These are phyloP conservation scores for Chironomus striatipennis DNA, from an alignment of 1,140 invertebrate species.

Conservation along the genomic window DNA sequence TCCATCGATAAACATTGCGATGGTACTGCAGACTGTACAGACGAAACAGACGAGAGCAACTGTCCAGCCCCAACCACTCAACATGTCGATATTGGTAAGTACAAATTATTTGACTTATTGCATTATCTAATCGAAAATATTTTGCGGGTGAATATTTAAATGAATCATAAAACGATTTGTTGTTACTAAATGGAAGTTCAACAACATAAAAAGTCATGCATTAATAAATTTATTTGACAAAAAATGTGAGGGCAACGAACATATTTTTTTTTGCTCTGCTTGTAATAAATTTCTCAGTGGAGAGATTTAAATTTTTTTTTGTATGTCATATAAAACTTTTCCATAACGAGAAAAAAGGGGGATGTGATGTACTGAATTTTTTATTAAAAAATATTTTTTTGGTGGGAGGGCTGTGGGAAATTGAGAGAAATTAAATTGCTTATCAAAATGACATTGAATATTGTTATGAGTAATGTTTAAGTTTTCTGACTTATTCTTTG, in stretches of 20 bases:
- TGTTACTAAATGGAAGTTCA: not conserved
- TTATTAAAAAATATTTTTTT: too few species aligned
- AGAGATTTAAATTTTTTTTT: not conserved
- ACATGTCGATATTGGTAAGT: not conserved
- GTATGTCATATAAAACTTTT: not conserved
- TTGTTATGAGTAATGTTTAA: too few species aligned
- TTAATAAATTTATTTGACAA: not conserved
- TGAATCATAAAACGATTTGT: not conserved
- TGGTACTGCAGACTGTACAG: constrained; percentile 41
- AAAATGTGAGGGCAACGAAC: not conserved
- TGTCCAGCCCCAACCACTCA: constrained; percentile 36
- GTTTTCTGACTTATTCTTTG: too few species aligned
- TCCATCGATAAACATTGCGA: constrained; percentile 42
- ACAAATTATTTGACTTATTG: not conserved
- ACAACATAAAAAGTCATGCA: too few species aligned
- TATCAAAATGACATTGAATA: too few species aligned
- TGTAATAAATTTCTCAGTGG: constrained; percentile 8
- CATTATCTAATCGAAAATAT: too few species aligned
- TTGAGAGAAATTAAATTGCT: too few species aligned
- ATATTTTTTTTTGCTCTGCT: constrained; percentile 1
- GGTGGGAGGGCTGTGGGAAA: too few species aligned
- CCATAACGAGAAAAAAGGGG: too few species aligned
- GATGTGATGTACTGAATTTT: too few species aligned
- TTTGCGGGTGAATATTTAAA: not conserved
- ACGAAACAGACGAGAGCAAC: constrained; percentile 49